phyloP scores from a whole-genome alignment of 2,113 vertebrate species.

The Periophthalmodon schlosseri region DNA sequence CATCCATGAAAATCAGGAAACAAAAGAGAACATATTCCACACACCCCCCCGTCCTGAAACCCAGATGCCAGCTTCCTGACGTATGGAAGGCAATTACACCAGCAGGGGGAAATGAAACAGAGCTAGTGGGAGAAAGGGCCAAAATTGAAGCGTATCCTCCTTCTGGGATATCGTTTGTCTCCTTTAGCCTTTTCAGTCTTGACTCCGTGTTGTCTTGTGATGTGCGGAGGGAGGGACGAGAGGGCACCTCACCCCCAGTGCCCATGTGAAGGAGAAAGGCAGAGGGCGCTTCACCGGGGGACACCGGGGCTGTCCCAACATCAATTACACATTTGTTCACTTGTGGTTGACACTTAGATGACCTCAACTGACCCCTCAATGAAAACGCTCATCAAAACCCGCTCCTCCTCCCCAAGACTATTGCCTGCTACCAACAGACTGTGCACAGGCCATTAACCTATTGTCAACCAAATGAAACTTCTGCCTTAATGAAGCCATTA shows the following conservation, averaged over 20 bases:
- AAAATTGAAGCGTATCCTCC: constrained; percentile 81
- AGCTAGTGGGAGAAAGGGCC: constrained; percentile 61
- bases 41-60: constrained; percentile 43
- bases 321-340: constrained; percentile 86
- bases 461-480: constrained; percentile 83
- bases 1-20: constrained; percentile 76
- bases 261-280: constrained; percentile 54
- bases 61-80: constrained; percentile 69
- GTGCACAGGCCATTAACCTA: constrained; percentile 76
- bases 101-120: constrained; percentile 71
- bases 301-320: constrained; percentile 79
- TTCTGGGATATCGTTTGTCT: constrained; percentile 70
- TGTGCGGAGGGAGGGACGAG: constrained; percentile 55
- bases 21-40: constrained; percentile 67
- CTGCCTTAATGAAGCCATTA: constrained; percentile 85
- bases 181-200: constrained; percentile 69
- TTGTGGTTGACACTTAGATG: constrained; percentile 77
- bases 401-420: constrained; percentile 69
- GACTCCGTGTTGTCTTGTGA: constrained; percentile 71
- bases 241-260: constrained; percentile 42
- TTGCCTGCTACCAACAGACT: constrained; percentile 75
- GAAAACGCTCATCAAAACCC: constrained; percentile 77
- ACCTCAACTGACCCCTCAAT: constrained; percentile 76
- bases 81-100: constrained; percentile 74
- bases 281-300: constrained; percentile 67